A percentile compares a stretch with the other conserved stretches of the same genome.
These are phyloP conservation scores for Azemiops feae DNA, from an alignment of 2,113 vertebrate species.

Conservation along the genomic window DNA sequence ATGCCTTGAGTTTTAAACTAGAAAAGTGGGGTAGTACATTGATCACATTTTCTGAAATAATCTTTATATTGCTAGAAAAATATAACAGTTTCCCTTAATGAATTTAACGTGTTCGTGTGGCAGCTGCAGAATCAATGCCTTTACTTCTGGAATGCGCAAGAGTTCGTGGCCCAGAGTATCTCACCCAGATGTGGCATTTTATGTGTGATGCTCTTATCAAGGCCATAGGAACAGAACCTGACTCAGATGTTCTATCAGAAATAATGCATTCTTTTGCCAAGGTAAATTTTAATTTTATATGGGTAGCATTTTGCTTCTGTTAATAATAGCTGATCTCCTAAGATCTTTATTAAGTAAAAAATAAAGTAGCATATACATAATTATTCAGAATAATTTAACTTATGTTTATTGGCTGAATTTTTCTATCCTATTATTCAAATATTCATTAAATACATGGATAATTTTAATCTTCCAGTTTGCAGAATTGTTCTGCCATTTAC, in stretches of 20 bases:
- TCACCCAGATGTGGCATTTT: constrained; percentile 99
- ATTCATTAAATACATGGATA: not conserved
- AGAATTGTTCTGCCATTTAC: not conserved
- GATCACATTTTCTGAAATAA: not conserved
- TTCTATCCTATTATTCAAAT: not conserved
- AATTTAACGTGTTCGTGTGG: constrained; percentile 86
- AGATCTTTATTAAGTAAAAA: not conserved
- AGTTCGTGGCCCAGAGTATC: constrained; percentile 92
- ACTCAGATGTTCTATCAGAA: constrained; percentile 95
- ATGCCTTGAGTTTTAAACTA: not conserved
- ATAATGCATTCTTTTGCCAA: constrained; percentile 99
- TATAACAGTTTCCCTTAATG: constrained; percentile 75
- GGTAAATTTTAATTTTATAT: constrained; percentile 66
- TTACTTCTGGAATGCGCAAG: constrained; percentile 91
- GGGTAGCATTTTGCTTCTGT: not conserved
- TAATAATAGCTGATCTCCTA: not conserved
- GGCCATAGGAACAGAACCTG: constrained; percentile 94
- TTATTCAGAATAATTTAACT: not conserved
- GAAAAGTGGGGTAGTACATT: not conserved
- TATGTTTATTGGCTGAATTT: not conserved
- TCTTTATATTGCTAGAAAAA: not conserved
- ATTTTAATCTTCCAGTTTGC: not conserved
- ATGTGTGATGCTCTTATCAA: constrained; percentile 99
- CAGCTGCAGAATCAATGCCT: constrained; percentile 96
- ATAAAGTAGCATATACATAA: not conserved